A percentile compares a stretch with the other conserved stretches of the same genome.
Conservation (phyloP, 2,888 invertebrate genomes). For the Harpalus rubripes region DNA sequence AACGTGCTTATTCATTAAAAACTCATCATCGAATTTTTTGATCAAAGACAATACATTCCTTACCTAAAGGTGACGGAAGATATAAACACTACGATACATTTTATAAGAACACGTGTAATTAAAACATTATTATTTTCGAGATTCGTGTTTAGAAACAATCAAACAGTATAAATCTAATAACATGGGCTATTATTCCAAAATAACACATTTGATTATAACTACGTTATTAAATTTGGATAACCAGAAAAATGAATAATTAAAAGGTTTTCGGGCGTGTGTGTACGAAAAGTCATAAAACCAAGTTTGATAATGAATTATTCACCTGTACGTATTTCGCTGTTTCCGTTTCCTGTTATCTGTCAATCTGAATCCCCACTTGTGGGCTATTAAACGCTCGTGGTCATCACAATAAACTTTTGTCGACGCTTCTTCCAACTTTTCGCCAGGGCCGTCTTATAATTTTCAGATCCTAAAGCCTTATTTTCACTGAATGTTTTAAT, state of each 20-base stretch:
- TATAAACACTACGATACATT: too few species aligned
- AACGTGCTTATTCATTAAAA: too few species aligned
- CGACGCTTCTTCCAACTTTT: neutral
- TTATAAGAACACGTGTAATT: too few species aligned
- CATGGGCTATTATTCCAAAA: conserved; percentile 5
- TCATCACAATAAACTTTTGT: neutral
- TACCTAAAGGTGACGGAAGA: too few species aligned
- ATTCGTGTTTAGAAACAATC: conserved; percentile 15
- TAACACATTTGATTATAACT: conserved; percentile 1
- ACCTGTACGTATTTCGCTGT: conserved; percentile 4
- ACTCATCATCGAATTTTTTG: too few species aligned
- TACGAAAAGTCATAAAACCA: conserved; percentile 35
- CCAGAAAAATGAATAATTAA: conserved; percentile 25
- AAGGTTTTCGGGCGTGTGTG: neutral
- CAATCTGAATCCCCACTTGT: neutral
- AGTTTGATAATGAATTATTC: conserved; percentile 24
- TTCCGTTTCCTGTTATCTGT: conserved; percentile 38
- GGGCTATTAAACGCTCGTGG: conserved; percentile 27
- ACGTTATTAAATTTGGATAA: conserved; percentile 19
- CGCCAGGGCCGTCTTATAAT: too few species aligned
- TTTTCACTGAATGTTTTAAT: too few species aligned
- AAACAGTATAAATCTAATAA: neutral
- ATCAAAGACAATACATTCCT: too few species aligned
- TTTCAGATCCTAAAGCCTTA: too few species aligned
- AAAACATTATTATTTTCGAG: conserved; percentile 11